These are phyloP conservation scores for Tenthredo amoena DNA, from an alignment of 2,888 invertebrate species.

Conservation along the genomic window DNA sequence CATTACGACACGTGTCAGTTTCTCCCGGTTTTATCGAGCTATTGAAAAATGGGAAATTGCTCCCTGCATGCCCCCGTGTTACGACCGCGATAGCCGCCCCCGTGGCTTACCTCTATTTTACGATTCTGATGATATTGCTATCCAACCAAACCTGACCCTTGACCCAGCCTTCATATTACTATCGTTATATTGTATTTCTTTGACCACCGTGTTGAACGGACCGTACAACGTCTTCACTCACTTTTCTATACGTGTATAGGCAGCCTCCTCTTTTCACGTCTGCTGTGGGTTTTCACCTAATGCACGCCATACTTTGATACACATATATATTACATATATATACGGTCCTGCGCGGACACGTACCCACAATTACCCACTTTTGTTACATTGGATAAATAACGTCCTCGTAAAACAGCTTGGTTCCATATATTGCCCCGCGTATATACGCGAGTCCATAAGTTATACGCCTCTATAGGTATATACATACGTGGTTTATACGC, in stretches of 20 bases:
- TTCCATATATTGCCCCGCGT: conserved; percentile 36
- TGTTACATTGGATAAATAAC: conserved; percentile 46
- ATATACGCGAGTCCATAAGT: conserved; percentile 23
- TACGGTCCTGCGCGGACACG: not conserved
- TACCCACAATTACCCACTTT: conserved; percentile 41
- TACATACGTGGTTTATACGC: not conserved
- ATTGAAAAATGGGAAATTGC: conserved; percentile 11
- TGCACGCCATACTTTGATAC: not conserved
- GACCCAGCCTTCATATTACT: conserved; percentile 14
- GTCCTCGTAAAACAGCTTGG: conserved; percentile 51
- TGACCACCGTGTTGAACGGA: conserved; percentile 9
- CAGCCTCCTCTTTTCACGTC: not conserved
- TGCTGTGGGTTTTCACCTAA: not conserved
- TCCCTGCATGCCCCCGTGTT: not conserved
- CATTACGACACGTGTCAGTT: not conserved
- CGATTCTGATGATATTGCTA: conserved; percentile 32
- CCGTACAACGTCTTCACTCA: conserved; percentile 31
- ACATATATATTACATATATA: not conserved
- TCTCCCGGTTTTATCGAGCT: conserved; percentile 2
- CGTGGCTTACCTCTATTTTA: conserved; percentile 25
- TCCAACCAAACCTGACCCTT: not conserved
- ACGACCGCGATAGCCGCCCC: conserved; percentile 7
- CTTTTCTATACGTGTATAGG: not conserved
- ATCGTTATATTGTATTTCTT: not conserved
- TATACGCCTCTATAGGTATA: not conserved